Conservation (phyloP, 2,797 vertebrate species). For the Pantherophis alleghaniensis region DNA sequence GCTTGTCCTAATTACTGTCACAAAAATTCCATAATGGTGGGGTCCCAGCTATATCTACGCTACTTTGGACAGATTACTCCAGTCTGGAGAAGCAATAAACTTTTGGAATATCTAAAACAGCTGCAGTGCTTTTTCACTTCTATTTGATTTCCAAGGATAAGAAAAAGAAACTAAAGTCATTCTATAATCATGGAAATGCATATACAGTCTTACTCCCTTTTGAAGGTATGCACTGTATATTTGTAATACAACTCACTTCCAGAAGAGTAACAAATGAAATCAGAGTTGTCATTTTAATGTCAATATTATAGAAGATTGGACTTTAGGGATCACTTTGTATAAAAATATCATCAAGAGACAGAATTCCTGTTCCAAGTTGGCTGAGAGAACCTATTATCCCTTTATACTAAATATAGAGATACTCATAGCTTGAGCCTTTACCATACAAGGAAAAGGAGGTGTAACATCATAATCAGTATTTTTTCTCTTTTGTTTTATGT, state of each 20-base stretch:
- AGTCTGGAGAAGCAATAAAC: not conserved
- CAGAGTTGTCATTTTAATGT: slow-evolving; percentile 10
- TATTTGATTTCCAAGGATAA: not conserved
- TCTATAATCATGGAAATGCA: not conserved
- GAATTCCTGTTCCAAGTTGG: slow-evolving; percentile 53
- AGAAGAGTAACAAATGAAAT: slow-evolving; percentile 34
- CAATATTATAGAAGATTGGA: slow-evolving; percentile 42
- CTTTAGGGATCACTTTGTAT: slow-evolving; percentile 47
- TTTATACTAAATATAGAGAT: slow-evolving; percentile 57
- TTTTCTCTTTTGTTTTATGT: slow-evolving; percentile 22
- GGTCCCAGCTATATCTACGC: not conserved
- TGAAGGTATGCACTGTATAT: not conserved
- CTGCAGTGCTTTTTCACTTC: not conserved
- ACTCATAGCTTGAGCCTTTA: slow-evolving; percentile 47
- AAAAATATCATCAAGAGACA: slow-evolving; percentile 60
- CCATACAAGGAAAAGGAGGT: slow-evolving; percentile 57
- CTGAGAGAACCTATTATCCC: slow-evolving; percentile 41
- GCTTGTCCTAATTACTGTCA: not conserved
- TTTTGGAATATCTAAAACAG: not conserved
- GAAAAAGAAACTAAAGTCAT: not conserved
- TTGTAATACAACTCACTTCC: slow-evolving; percentile 1
- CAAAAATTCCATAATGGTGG: not conserved
- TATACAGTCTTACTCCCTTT: not conserved
- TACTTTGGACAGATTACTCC: not conserved
- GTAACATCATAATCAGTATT: not conserved